phyloP scores from a whole-genome alignment of 2,113 vertebrate species.

The Bagarius yarrelli region DNA sequence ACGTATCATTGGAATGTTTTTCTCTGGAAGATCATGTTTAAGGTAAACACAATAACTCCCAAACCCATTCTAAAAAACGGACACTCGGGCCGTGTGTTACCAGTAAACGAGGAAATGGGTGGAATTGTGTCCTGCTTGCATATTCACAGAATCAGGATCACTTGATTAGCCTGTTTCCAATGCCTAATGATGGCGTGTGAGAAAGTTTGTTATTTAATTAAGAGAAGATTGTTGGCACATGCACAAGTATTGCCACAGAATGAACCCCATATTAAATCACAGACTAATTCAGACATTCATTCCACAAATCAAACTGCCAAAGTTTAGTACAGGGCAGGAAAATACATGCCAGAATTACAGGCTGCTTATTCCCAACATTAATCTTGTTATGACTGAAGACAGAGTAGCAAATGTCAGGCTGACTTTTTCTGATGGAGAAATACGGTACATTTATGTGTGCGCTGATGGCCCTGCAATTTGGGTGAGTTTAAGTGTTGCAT shows the following conservation, averaged over 20 bases:
- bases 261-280: not conserved
- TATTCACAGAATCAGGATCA: not conserved
- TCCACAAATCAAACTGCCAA: constrained; percentile 4
- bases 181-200: not conserved
- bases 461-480: too few relatives aligned
- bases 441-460: too few relatives aligned
- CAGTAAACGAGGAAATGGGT: not conserved
- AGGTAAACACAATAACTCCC: not conserved
- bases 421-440: not conserved
- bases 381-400: not conserved
- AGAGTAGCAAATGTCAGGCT: not conserved
- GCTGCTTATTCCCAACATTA: not conserved
- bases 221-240: not conserved
- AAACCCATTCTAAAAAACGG: not conserved
- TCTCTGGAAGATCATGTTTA: not conserved
- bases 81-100: not conserved
- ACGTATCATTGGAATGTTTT: not conserved
- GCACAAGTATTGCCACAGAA: not conserved
- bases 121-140: not conserved
- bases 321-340: constrained; percentile 24
- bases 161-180: not conserved
- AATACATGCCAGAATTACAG: constrained; percentile 1
- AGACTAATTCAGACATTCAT: not conserved
- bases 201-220: not conserved
- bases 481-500: not conserved